Evolutionary conservation across 2,888 invertebrate genomes (phyloP), one percentile per base, ranked within the genome.

Genomic region (Zootermopsis nevadensis): DNA sequence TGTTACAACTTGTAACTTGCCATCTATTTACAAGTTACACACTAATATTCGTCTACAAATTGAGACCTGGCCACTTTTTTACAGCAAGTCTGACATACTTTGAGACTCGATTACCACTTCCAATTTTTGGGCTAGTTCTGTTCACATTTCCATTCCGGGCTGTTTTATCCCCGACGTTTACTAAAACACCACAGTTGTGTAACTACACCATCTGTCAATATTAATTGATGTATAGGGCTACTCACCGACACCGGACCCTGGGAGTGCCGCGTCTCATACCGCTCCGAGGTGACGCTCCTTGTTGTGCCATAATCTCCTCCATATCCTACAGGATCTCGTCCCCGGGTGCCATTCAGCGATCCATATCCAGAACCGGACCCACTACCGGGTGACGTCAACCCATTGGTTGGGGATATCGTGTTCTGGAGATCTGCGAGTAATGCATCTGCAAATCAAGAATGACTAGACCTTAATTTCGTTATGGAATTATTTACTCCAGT

Each of bases 351-450:
- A 88, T 95, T 95, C 85, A 96, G 92, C 77, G 95, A 95, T n/a
- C 96, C 96, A 88, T 96, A 84, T 24, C 84, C 85, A 19, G 89
- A 89, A 27, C 87, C 48, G 86, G 83, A 60, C n/a, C 60, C 60
- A 10, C 60, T 60, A 89, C 87, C 48, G 86, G 83, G 83, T 10
- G 81, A 84, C 53, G 84, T 83, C 60, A 84, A 83, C 89, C 91
- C 86, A 88, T 90, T 85, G 67, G 89, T 88, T 82, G 92, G 89
- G 66, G 97, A 95, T 86, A 98, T 96, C 19, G 98, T 98, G 88
- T 98, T 98, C 91, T 99, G 98, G 84, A 99, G 93, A 89, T 99
- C 99, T 84, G 98, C 98, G 88, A 99, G 93, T 86, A 99, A 92
- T 85, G 98, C 98, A 93, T 99, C 99, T 99, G 92, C 81, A 94